Percentiles rank a stretch among this genome's conserved stretches.
Evolutionary conservation across 2,888 invertebrate species (phyloP).

Genomic region (Tipula unca): DNA sequence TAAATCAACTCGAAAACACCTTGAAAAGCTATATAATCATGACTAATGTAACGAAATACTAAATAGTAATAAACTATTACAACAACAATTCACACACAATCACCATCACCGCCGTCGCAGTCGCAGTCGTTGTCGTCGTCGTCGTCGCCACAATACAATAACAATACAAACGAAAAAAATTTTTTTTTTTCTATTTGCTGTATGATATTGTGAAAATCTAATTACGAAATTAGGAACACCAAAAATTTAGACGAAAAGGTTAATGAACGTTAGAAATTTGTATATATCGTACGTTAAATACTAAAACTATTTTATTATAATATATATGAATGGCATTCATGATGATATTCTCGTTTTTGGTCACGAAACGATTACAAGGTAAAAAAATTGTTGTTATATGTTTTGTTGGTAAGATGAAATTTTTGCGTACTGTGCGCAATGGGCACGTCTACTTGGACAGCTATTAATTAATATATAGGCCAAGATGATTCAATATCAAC

Average conservation of each 20-base stretch:
- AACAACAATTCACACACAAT: not conserved
- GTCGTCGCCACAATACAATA: not conserved
- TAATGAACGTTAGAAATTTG: not conserved
- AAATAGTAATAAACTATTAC: not conserved
- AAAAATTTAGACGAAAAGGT: conserved; percentile 8
- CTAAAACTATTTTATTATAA: not conserved
- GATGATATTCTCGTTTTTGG: not conserved
- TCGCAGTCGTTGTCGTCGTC: not conserved
- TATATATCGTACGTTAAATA: not conserved
- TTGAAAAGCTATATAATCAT: not conserved
- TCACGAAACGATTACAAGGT: not conserved
- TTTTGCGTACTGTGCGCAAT: not conserved
- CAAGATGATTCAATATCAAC: not conserved
- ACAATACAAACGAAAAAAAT: not conserved
- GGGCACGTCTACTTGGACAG: not conserved
- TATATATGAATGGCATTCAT: not conserved
- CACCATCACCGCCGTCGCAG: not conserved
- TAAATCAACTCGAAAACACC: not conserved
- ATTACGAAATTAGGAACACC: conserved; percentile 14
- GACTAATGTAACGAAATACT: not conserved
- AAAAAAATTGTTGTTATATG: not conserved
- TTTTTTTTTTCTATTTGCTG: not conserved
- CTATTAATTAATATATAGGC: too few species aligned
- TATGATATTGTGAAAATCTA: conserved; percentile 8
- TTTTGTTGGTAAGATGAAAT: not conserved